Evolutionary conservation across 2,888 invertebrate genomes (phyloP).

Genomic region (Drosophila rellima): DNA sequence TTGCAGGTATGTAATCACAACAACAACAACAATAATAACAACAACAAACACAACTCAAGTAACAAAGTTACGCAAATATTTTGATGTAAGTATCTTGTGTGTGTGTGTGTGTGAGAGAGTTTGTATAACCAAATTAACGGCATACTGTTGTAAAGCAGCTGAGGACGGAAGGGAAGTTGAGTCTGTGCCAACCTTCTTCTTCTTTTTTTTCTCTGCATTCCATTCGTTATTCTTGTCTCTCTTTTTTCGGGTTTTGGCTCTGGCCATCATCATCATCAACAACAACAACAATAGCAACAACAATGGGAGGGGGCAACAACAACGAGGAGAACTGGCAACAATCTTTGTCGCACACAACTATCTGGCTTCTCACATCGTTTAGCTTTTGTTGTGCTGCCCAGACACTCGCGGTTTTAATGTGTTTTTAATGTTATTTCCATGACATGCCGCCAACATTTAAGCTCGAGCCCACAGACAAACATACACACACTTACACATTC

Average conservation of each 20-base stretch:
- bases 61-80: conserved; percentile 39
- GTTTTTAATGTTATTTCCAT: conserved; percentile 82
- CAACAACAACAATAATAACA: conserved; percentile 19
- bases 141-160: conserved; percentile 49
- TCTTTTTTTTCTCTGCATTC: conserved; percentile 43
- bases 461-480: conserved; percentile 57
- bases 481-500: neutral
- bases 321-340: conserved; percentile 39
- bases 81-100: conserved; percentile 25
- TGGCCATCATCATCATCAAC: conserved; percentile 63
- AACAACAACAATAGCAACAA: conserved; percentile 21
- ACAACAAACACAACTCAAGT: conserved; percentile 5
- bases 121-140: conserved; percentile 54
- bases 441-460: conserved; percentile 80
- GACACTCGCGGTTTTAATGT: conserved; percentile 81
- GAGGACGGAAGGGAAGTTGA: conserved; percentile 20
- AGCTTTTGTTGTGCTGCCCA: conserved; percentile 73
- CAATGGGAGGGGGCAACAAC: neutral
- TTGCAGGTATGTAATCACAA: conserved; percentile 50
- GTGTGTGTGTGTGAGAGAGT: conserved; percentile 16
- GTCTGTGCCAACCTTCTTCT: conserved; percentile 27
- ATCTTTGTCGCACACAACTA: conserved; percentile 64
- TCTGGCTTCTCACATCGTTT: conserved; percentile 80
- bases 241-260: conserved; percentile 51
- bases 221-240: conserved; percentile 28